Base-by-base conservation (phyloP, 2,113 vertebrate species). In the Mastomys natalensis region DNA sequence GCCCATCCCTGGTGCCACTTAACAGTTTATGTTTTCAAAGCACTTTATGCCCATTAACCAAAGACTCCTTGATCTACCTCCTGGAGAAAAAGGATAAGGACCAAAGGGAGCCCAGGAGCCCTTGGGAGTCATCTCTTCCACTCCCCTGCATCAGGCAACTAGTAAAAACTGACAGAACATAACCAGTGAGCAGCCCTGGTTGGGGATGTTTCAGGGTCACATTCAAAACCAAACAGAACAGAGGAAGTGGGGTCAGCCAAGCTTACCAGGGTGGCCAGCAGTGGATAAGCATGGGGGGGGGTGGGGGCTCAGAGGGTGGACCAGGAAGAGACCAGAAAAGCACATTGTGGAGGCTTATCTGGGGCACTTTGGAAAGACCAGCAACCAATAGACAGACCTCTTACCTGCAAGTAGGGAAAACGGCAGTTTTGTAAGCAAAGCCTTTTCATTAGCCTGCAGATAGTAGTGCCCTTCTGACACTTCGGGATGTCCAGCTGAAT, bases 1-100 rank as follows among this genome's bases (percentile, higher is more conserved):
- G 96, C 55, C 66, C 1, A 0, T 84, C 81, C 88, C 77, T 0
- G 5, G 77, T 64, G 94, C 95, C 95, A 97, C 97, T 97, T 94
- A 97, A 97, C 97, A 93, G 93, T 93, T 73, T 95, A 93, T 91
- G 91, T 97, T 97, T 97, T 96, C 95, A 91, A 82, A 98, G 97
- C 97, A 97, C 98, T 98, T 97, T 97, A 86, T 89, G 95, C 95
- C 97, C 96, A 98, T 97, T 97, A 97, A 95, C 92, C 64, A 87
- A 91, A 93, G 95, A 92, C 72, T 90, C 88, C 95, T 93, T 19
- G 95, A 92, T 94, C 88, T 17, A 48, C 26, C 87, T 95, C 90
- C 62, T 53, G 51, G 73, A 97, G 90, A 60, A 45, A 84, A 34
- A 62, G 77, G 77, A 70, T 26, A 48, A 34, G 10, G 7, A 51